Evolutionary conservation across 2,113 vertebrate genomes (phyloP).

Genomic region (Nematolebias whitei): DNA sequence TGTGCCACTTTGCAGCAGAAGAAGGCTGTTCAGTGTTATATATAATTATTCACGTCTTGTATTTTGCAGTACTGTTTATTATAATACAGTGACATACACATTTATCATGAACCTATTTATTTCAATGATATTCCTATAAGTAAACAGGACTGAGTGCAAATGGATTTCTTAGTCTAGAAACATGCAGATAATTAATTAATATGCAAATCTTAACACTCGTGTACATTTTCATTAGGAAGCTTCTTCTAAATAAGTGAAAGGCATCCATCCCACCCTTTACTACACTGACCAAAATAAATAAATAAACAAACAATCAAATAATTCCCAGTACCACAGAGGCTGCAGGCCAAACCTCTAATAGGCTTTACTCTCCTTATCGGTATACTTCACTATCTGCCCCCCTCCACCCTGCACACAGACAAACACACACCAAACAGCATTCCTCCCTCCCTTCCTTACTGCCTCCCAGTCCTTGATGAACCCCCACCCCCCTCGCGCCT

Average conservation of each 20-base stretch:
- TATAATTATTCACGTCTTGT: background rate
- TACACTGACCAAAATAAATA: background rate
- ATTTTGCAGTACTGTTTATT: background rate
- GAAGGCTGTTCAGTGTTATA: constrained; percentile 1
- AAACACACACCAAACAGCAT: constrained; percentile 1
- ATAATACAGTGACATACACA: too few species aligned
- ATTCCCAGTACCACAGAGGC: constrained; percentile 43
- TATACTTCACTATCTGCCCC: constrained; percentile 30
- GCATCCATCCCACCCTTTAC: too few species aligned
- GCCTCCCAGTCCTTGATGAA: constrained; percentile 21
- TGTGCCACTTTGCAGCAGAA: background rate
- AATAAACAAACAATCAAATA: constrained; percentile 24
- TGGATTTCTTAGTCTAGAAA: too few species aligned
- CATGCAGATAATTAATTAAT: too few species aligned
- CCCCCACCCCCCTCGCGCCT: constrained; percentile 26
- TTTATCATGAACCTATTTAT: too few species aligned
- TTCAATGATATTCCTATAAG: too few species aligned
- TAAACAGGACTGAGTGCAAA: too few species aligned
- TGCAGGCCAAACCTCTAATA: constrained; percentile 49
- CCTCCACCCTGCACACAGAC: constrained; percentile 23
- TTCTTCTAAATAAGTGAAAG: too few species aligned
- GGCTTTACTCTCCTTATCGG: constrained; percentile 45
- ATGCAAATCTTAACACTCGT: too few species aligned
- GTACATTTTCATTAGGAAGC: too few species aligned
- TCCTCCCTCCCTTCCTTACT: constrained; percentile 11